These are phyloP conservation scores for Dendrophyllia cribrosa DNA, from an alignment of 64 coral and sea anemone genomes.

Conservation along the genomic window DNA sequence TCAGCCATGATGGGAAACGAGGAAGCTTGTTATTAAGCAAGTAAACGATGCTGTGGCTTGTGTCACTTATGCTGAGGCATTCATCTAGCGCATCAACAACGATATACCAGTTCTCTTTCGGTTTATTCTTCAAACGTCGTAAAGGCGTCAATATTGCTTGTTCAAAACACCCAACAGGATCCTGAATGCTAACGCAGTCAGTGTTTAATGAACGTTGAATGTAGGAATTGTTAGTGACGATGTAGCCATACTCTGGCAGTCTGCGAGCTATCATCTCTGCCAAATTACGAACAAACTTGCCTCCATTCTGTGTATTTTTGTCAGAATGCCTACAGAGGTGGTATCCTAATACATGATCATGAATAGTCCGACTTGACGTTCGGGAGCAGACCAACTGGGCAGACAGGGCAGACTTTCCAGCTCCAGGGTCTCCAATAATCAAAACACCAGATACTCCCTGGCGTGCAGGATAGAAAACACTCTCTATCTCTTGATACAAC, in stretches of 20 bases:
- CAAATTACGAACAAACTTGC: constrained; percentile 65
- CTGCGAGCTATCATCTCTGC: constrained; percentile 42
- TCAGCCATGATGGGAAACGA: constrained; percentile 56
- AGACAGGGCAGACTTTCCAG: constrained; percentile 71
- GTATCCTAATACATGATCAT: constrained; percentile 65
- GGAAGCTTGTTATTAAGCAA: constrained; percentile 7
- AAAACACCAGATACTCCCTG: constrained; percentile 12
- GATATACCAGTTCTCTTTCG: constrained; percentile 7
- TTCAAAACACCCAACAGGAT: constrained; percentile 53
- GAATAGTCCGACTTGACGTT: constrained; percentile 55
- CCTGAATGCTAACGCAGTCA: constrained; percentile 7
- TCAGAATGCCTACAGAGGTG: constrained; percentile 74
- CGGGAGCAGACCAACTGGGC: constrained; percentile 68
- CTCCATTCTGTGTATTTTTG: constrained; percentile 66
- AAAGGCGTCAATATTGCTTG: constrained; percentile 43
- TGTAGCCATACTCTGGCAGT: constrained; percentile 43
- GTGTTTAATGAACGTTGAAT: constrained; percentile 21
- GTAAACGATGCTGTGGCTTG: background rate
- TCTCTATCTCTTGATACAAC: constrained; percentile 43
- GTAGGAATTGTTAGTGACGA: background rate
- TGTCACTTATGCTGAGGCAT: constrained; percentile 16
- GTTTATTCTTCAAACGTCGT: background rate
- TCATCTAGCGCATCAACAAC: constrained; percentile 60
- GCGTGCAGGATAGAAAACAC: background rate
- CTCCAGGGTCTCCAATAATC: constrained; percentile 60